Evolutionary conservation across 92 coral and sea anemone species (phyloP), one percentile per base, ranked within the genome.

Genomic region (Hydrozoanthus gracilis): DNA sequence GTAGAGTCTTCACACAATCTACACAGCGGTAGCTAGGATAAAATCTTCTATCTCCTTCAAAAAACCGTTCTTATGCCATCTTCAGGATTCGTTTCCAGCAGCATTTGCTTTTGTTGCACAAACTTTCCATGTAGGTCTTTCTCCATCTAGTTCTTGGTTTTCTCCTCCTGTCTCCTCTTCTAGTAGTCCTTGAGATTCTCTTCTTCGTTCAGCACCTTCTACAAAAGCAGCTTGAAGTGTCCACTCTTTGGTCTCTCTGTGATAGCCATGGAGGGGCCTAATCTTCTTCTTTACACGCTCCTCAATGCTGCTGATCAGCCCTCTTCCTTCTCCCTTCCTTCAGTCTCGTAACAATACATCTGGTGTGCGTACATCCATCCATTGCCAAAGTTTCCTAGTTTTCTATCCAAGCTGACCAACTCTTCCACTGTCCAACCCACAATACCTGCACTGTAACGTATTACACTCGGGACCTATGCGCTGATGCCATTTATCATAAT

Each of bases 321-420:
- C 78, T 62, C 91, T 65, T 7, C 88, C 88, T 52, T 88, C 89
- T 83, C 85, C 76, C 69, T 51, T 44, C 77, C 86, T 67, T 15
- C 76, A 83, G 77, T 62, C 89, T 75, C 8, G 52, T 78, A 47
- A 89, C 56, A 78, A 61, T 73, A 16, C 76, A 0, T 27, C 35
- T 27, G 35, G 35, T 27, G 35, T 27, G 35, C 35, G 35, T 27
- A 27, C 35, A 27, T 46, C 78, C 51, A 61, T 71, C 13, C 77
- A 55, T 27, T 68, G 74, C 20, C 51, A 72, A 49, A 6, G 72
- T 69, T 79, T 87, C 54, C 79, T 68, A 49, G 79, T 78, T 68
- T 78, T 39, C 90, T 74, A 56, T 80, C 87, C 60, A 79, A 39
- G 78, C 70, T 72, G 51, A 7, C 66, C 6, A 14, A 4, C 69